Base-by-base conservation (phyloP, 1,140 invertebrate species). In the Araneus ventricosus region DNA sequence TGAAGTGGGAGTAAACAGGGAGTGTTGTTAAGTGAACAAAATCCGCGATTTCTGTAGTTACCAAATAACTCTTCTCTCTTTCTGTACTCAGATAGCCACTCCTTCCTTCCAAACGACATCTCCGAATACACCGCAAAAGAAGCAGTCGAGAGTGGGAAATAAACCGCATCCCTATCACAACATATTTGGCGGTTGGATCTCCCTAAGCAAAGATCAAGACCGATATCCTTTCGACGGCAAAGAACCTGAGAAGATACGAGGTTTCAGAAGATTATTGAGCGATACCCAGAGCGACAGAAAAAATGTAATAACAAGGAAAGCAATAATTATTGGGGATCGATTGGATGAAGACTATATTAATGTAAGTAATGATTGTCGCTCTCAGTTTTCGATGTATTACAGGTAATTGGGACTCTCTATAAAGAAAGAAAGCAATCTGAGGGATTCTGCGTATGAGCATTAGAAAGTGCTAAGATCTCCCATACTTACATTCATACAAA, bases 131-230 rank as follows among this genome's bases (percentile, higher is more conserved):
- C 17, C 45, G 34, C 10, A 14, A 30, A 37, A n/a, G 6, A 67
- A n/a, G 27, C 37, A 41, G 3, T 14, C 6, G 10, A 0, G 0
- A 0, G 17, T 0, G 59, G 27, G 17, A 2, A 17, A 52, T 59
- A 84, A 1, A n/a, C n/a, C 22, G 79, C 2, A 27, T 24, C 20
- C 6, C 27, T 20, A 59, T n/a, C 89, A 84, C 20, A n/a, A 27
- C 1, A 10, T 90, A 7, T 90, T 90, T 41, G 89, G 89, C 20
- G 89, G 89, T 2, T 90, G 89, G 89, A 27, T 90, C 14, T 82
- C 89, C 10, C 22, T 52, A n/a, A 17, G 59, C 4, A 61, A 84
- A 61, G 39, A 59, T 39, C 14, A n/a, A 37, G 27, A 37, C n/a
- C 14, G 70, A 79, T 5, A 90, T 80, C 30, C 6, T 6, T 20